Evolutionary conservation across 2,113 vertebrate species (phyloP).

Genomic region (Acanthochromis polyacanthus): DNA sequence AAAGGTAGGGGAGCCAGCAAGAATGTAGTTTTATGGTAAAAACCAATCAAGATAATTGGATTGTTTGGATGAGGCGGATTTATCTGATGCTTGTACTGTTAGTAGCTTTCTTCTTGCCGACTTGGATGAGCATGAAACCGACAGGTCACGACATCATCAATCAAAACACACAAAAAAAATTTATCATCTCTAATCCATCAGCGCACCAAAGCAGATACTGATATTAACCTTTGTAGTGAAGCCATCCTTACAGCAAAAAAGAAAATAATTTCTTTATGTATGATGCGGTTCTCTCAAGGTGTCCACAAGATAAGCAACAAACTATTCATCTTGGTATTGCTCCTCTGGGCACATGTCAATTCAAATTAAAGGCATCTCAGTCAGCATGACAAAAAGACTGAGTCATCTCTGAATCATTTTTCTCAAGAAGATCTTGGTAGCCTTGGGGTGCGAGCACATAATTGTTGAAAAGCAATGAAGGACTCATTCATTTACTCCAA

Average conservation of each 20-base stretch:
- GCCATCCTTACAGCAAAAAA: not conserved
- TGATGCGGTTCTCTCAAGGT: conserved; percentile 1
- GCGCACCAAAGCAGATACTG: not conserved
- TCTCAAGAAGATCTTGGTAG: conserved; percentile 17
- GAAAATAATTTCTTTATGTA: not conserved
- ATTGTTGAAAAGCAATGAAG: conserved; percentile 18
- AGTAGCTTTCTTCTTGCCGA: not conserved
- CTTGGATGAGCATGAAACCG: not conserved
- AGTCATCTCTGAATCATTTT: conserved; percentile 48
- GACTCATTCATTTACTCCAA: conserved; percentile 4
- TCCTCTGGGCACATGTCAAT: conserved; percentile 26
- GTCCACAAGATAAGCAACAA: not conserved
- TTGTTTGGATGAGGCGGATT: not conserved
- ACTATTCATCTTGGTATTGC: not conserved
- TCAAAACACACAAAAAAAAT: conserved; percentile 5
- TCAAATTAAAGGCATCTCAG: conserved; percentile 36
- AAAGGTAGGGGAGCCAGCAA: too few relatives aligned
- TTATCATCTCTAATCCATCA: not conserved
- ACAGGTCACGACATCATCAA: conserved; percentile 15
- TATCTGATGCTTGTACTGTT: not conserved
- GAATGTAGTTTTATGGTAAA: too few relatives aligned
- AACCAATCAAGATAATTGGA: too few relatives aligned
- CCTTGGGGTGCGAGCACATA: conserved; percentile 31
- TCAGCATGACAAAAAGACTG: conserved; percentile 18
- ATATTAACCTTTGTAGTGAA: not conserved